A percentile compares a stretch with the other conserved stretches of the same genome.
Evolutionary conservation across 2,888 invertebrate genomes (phyloP).

Genomic region (Hirtodrosophila alboralis): DNA sequence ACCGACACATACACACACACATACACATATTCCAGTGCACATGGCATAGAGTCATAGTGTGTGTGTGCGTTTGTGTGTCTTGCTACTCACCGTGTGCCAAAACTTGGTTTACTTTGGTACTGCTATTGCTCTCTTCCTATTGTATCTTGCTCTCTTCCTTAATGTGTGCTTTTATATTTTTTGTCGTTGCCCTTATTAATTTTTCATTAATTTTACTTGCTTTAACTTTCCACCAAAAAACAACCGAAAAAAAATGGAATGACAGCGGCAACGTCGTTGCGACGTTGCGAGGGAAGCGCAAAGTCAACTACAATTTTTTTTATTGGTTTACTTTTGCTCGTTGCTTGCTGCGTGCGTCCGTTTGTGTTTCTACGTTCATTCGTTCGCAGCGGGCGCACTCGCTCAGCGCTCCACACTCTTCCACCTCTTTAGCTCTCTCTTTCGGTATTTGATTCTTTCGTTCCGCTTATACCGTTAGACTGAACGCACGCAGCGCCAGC

Average conservation of each 20-base stretch:
- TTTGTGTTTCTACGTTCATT: constrained; percentile 13
- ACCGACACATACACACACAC: constrained; percentile 10
- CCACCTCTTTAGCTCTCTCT: constrained; percentile 10
- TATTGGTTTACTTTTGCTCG: constrained; percentile 28
- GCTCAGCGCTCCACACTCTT: constrained; percentile 28
- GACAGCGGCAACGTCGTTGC: constrained; percentile 20
- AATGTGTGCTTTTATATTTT: constrained; percentile 6
- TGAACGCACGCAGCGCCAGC: constrained; percentile 79
- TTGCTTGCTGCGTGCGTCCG: constrained; percentile 9
- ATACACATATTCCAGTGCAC: constrained; percentile 7
- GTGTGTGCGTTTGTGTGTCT: constrained; percentile 13
- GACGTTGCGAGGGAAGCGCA: constrained; percentile 35
- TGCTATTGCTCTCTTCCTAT: constrained; percentile 31
- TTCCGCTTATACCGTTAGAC: constrained; percentile 55
- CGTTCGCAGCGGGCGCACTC: constrained; percentile 37
- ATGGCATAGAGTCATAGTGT: constrained; percentile 15
- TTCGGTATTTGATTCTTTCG: constrained; percentile 15
- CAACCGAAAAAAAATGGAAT: constrained; percentile 30
- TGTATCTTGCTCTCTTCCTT: not conserved
- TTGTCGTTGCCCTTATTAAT: constrained; percentile 62
- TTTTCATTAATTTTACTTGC: constrained; percentile 58
- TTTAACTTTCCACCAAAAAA: constrained; percentile 41
- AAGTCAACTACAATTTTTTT: constrained; percentile 44
- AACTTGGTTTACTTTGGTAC: constrained; percentile 30
- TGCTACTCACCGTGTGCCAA: constrained; percentile 60